A percentile compares a stretch with the other conserved stretches of the same genome.
Conservation (phyloP, 2,113 vertebrate genomes). For the Anas platyrhynchos region DNA sequence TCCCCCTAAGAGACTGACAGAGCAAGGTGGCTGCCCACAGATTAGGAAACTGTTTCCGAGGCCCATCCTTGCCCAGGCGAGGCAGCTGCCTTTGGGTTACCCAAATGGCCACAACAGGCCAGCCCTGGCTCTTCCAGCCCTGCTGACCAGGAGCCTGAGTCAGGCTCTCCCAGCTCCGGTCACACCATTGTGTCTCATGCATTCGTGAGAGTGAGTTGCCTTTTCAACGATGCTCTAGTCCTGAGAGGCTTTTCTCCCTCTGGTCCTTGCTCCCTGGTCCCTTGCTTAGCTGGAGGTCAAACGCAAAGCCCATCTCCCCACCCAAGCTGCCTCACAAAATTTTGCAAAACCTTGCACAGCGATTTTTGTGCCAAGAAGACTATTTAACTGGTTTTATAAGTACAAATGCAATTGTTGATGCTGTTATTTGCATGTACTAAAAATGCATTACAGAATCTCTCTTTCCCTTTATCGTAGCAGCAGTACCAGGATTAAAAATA, state of each 20-base stretch:
- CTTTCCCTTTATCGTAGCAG: not conserved
- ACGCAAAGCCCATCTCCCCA: not conserved
- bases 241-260: not conserved
- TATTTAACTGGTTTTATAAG: not conserved
- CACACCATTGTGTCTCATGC: fast-evolving
- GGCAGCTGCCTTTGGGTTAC: not conserved
- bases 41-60: constrained; percentile 35
- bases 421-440: not conserved
- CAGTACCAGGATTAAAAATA: not conserved
- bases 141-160: not conserved
- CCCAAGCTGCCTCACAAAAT: not conserved
- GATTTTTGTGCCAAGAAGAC: not conserved
- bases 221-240: not conserved
- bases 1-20: not conserved
- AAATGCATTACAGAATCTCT: not conserved
- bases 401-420: not conserved
- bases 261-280: not conserved
- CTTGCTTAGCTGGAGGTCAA: not conserved
- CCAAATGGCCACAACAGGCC: not conserved
- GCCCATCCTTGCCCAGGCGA: not conserved
- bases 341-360: not conserved
- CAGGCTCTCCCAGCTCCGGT: not conserved
- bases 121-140: not conserved
- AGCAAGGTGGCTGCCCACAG: not conserved
- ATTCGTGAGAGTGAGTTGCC: fast-evolving